Conservation (phyloP, 2,888 invertebrate species). For the Orchesellides sinensis region DNA sequence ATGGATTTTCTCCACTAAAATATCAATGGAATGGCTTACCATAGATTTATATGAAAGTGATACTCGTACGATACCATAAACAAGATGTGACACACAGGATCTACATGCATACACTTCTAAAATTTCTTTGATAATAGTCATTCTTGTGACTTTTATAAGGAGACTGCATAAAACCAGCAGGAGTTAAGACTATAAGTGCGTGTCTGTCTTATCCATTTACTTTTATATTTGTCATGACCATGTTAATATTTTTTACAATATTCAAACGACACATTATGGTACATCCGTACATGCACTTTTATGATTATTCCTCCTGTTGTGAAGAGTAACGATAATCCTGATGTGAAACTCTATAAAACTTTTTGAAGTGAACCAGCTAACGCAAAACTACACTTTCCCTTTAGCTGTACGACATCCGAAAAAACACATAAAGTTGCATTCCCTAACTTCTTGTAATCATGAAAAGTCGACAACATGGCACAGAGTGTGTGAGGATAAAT, state of each 20-base stretch:
- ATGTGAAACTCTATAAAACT: no score
- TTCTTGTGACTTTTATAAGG: conserved; percentile 16
- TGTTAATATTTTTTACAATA: conserved; percentile 27
- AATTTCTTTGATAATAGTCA: neutral
- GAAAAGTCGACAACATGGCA: no score
- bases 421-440: no score
- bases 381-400: no score
- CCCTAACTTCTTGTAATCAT: no score
- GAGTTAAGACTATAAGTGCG: neutral
- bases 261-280: conserved; percentile 23
- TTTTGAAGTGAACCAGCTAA: no score
- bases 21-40: neutral
- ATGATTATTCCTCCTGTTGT: no score
- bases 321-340: no score
- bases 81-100: neutral
- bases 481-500: no score
- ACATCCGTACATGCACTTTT: neutral
- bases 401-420: no score
- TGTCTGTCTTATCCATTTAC: neutral
- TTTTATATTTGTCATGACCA: neutral
- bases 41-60: neutral
- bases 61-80: neutral
- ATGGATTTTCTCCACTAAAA: conserved; percentile 51
- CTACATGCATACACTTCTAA: neutral
- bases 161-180: neutral